Percentiles rank a stretch among this genome's conserved stretches.
phyloP scores from a whole-genome alignment of 64 coral and sea anemone species.

The Pocillopora verrucosa region DNA sequence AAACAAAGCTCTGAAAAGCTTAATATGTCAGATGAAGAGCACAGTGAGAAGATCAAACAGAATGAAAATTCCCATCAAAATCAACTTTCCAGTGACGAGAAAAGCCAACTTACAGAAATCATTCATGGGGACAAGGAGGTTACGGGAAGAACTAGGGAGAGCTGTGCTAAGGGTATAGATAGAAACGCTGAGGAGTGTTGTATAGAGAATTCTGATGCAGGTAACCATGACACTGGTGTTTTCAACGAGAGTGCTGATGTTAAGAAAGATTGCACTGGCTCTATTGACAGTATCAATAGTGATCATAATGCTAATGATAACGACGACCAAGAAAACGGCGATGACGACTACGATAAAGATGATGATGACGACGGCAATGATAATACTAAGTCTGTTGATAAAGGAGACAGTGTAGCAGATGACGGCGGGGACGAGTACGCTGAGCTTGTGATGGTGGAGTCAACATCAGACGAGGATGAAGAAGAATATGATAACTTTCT shows the following conservation, averaged over 20 bases:
- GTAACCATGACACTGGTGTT: not conserved
- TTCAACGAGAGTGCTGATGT: not conserved
- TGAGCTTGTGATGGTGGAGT: constrained; percentile 31
- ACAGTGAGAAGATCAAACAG: not conserved
- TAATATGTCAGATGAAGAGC: not conserved
- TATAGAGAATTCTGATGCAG: not conserved
- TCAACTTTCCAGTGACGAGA: not conserved
- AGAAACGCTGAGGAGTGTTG: not conserved
- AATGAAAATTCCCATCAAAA: not conserved
- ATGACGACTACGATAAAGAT: not conserved
- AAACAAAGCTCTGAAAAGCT: not conserved
- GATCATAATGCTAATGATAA: not conserved
- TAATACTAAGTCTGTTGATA: not conserved
- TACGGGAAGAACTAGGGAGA: not conserved
- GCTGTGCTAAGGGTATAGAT: not conserved
- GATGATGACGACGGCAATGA: not conserved
- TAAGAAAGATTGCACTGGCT: not conserved
- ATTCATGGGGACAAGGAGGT: not conserved
- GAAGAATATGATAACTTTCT: constrained; percentile 3
- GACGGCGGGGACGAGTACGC: constrained; percentile 23
- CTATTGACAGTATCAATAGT: not conserved
- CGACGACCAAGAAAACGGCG: not conserved
- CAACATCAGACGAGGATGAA: not conserved
- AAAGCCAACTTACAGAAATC: not conserved
- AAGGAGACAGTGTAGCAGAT: not conserved